Conservation (phyloP, 1,140 invertebrate genomes). For the Teleogryllus occipitalis region DNA sequence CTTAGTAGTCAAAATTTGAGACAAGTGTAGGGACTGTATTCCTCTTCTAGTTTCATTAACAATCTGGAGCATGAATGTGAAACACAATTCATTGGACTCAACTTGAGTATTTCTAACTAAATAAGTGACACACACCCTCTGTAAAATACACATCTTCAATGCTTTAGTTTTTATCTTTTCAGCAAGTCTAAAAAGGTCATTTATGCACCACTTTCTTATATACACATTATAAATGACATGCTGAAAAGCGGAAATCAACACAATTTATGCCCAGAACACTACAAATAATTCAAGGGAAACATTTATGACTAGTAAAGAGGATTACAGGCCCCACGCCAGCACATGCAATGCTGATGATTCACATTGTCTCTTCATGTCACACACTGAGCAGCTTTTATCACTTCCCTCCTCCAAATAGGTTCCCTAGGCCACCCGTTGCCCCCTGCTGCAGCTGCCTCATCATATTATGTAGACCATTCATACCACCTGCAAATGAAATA, state of each 20-base stretch:
- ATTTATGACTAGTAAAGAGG: neutral
- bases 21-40: no score
- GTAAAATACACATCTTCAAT: no score
- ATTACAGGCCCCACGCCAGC: neutral
- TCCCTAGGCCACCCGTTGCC: constrained; percentile 55
- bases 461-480: constrained; percentile 94
- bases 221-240: neutral
- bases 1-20: no score
- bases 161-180: no score
- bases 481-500: constrained; percentile 66
- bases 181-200: no score
- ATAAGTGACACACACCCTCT: no score
- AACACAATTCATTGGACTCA: no score
- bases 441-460: constrained; percentile 96
- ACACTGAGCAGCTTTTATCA: constrained; percentile 25
- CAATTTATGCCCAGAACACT: neutral
- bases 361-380: neutral
- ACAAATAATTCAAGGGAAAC: neutral
- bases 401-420: constrained; percentile 63
- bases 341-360: neutral
- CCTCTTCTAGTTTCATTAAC: no score
- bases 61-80: no score
- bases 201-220: neutral
- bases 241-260: neutral
- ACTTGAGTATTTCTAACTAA: no score